phyloP scores from a whole-genome alignment of 2,888 invertebrate species.

The Leptogaster cylindrica region DNA sequence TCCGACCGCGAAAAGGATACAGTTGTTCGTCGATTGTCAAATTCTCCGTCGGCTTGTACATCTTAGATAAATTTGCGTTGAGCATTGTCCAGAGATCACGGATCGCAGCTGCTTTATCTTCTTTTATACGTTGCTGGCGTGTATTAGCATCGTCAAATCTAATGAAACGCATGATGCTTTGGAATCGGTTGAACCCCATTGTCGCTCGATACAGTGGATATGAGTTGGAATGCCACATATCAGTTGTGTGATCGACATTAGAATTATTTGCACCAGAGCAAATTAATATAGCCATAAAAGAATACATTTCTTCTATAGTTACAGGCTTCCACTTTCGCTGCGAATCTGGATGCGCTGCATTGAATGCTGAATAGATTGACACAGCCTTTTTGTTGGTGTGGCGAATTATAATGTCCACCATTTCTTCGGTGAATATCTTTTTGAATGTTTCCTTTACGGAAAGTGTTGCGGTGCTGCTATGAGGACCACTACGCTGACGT shows the following conservation, averaged over 20 bases:
- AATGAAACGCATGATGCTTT: slow-evolving; percentile 50
- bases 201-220: slow-evolving; percentile 42
- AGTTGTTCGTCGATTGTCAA: slow-evolving; percentile 53
- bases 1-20: slow-evolving; percentile 51
- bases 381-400: slow-evolving; percentile 18
- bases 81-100: slow-evolving; percentile 52
- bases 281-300: slow-evolving; percentile 15
- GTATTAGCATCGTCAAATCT: slow-evolving; percentile 52
- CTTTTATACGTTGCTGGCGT: slow-evolving; percentile 47
- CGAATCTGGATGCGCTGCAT: too few relatives aligned
- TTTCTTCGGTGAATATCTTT: slow-evolving; percentile 6
- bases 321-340: slow-evolving; percentile 9
- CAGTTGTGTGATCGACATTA: slow-evolving; percentile 1
- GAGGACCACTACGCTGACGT: slow-evolving; percentile 14
- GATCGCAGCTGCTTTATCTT: slow-evolving; percentile 52
- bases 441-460: slow-evolving; percentile 11
- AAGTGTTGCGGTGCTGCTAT: slow-evolving; percentile 16
- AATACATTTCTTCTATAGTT: slow-evolving; percentile 23
- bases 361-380: background rate
- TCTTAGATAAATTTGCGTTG: slow-evolving; percentile 51
- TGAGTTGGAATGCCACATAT: slow-evolving; percentile 25
- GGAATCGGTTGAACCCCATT: slow-evolving; percentile 50
- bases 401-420: slow-evolving; percentile 15
- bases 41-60: slow-evolving; percentile 51
- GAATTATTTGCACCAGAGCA: slow-evolving; percentile 36